These are phyloP conservation scores for Microtus oregoni DNA, from an alignment of 2,113 vertebrate species.

Conservation along the genomic window DNA sequence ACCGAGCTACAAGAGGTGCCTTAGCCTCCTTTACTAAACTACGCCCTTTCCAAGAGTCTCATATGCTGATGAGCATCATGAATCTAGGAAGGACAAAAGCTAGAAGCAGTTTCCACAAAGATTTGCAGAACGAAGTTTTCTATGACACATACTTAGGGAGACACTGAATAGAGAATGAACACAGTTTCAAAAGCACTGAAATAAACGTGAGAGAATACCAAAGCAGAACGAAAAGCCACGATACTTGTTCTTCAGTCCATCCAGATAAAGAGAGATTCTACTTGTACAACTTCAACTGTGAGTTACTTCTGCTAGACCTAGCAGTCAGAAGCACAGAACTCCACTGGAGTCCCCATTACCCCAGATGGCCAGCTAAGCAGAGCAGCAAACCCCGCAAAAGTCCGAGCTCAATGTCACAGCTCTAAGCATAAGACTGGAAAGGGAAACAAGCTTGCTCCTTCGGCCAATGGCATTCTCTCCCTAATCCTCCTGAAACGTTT, in stretches of 20 bases:
- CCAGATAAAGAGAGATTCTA: slow-evolving; percentile 49
- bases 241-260: slow-evolving; percentile 45
- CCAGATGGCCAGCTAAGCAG: slow-evolving; percentile 27
- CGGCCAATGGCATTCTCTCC: slow-evolving; percentile 21
- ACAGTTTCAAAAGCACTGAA: slow-evolving; percentile 60
- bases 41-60: slow-evolving; percentile 17
- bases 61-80: neutral
- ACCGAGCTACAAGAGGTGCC: slow-evolving; percentile 52
- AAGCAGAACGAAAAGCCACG: slow-evolving; percentile 58
- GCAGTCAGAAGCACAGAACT: slow-evolving; percentile 23
- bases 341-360: neutral
- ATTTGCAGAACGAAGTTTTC: slow-evolving; percentile 55
- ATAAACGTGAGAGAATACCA: slow-evolving; percentile 22
- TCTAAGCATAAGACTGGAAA: slow-evolving; percentile 50
- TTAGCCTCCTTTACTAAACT: slow-evolving; percentile 37
- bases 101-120: slow-evolving; percentile 37
- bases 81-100: slow-evolving; percentile 44
- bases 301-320: neutral
- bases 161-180: slow-evolving; percentile 25
- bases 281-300: slow-evolving; percentile 24
- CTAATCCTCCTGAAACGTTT: slow-evolving; percentile 52
- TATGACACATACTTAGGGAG: slow-evolving; percentile 16
- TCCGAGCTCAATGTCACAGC: slow-evolving; percentile 53
- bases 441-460: slow-evolving; percentile 48
- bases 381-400: slow-evolving; percentile 42